These are phyloP conservation scores for Ruditapes philippinarum DNA, from an alignment of 1,140 invertebrate genomes.

Conservation along the genomic window DNA sequence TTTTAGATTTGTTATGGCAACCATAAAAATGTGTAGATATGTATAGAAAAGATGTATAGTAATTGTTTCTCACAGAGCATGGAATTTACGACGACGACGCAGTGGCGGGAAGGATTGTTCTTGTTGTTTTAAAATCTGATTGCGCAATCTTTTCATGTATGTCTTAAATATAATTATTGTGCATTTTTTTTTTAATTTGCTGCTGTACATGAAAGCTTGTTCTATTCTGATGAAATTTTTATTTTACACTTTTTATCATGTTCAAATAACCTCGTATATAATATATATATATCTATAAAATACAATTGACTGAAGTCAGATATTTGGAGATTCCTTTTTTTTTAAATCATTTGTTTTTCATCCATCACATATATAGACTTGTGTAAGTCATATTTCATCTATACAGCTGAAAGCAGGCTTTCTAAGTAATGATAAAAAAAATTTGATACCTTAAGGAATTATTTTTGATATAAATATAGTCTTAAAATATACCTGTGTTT, in stretches of 20 bases:
- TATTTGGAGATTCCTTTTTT: background rate
- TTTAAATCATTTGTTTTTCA: no score
- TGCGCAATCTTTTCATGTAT: background rate
- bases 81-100: constrained; percentile 23
- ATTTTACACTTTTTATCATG: background rate
- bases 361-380: no score
- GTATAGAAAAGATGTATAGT: constrained; percentile 46
- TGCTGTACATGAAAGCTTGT: constrained; percentile 32
- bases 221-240: background rate
- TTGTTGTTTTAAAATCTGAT: no score
- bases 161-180: background rate
- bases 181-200: constrained; percentile 1
- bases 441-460: no score
- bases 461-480: no score
- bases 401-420: background rate
- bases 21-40: constrained; percentile 38
- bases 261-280: background rate
- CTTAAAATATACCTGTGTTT: no score
- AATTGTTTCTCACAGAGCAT: constrained; percentile 41
- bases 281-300: background rate
- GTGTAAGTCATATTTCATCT: no score
- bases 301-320: background rate
- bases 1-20: constrained; percentile 21
- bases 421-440: no score
- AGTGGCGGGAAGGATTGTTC: constrained; percentile 43